Base-by-base conservation (phyloP, 2,113 vertebrate genomes). In the Anser cygnoides region DNA sequence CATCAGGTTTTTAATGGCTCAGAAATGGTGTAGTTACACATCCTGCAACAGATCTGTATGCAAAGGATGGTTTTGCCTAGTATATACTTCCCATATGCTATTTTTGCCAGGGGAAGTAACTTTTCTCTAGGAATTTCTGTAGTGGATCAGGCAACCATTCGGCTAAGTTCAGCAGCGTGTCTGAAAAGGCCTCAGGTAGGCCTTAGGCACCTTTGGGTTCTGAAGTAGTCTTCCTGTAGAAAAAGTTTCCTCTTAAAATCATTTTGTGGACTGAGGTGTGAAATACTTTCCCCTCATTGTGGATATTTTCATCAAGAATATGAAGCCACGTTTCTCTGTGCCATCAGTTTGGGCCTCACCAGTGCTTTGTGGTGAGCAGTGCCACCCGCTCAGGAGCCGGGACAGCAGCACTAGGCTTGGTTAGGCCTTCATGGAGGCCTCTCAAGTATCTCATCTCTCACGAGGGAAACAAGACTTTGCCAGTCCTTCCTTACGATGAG, bases 391-490 rank as follows among this genome's bases (percentile, higher is more conserved):
- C 0, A 0, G 37, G 31, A 55, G 18, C 7, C 0, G 0, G n/a
- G 13, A 19, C 22, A 67, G 61, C 72, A 54, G 50, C 25, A 23
- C 3, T 18, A 41, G 23, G 35, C 0, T 0, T 1, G 5, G n/a
- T 19, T 43, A 61, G 46, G 44, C 26, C 37, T 67, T 37, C 11
- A 28, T 0, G 0, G 0, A 37, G 2, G 31, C 49, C 31, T 81
- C 7, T 63, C 3, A 3, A 8, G 39, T 28, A 18, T 18, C 58
- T 65, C 3, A 0, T 49, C 33, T 55, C 35, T 55, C 37, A 4
- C 13, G 29, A 35, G 33, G 50, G 33, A 59, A 75, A 50, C 13
- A 10, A 37, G 44, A 29, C 29, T 39, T 29, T 25, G 19, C 26
- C 46, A 28, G 35, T n/a, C 41, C 35, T 88, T 50, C 33, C 39